Base-by-base conservation (phyloP, 2,797 vertebrate species). In the Ptychobarbus kaznakovi region DNA sequence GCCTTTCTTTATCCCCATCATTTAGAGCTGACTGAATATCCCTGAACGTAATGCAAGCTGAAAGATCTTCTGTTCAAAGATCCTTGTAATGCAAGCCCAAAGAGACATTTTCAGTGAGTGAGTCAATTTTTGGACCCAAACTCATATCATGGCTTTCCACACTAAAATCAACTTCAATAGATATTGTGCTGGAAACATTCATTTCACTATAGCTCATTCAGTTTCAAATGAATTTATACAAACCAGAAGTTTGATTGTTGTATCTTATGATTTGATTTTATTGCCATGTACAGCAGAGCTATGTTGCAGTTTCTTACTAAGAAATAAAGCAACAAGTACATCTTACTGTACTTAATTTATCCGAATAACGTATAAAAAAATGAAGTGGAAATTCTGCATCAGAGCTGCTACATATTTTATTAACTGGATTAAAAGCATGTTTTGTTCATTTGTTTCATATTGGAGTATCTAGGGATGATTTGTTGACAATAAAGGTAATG, bases 111-210 rank as follows among this genome's bases (percentile, higher is more conserved):
- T 78, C 18, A 83, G 46, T 38, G 44, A 66, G 28, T 25, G 13
- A 25, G 46, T 77, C 9, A 8, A 22, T 84, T 32, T 68, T 84
- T 84, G 13, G 7, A 53, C 4, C 28, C 18, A 46, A 63, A 84
- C 69, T 53, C 61, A 51, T 28, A 75, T 78, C n/a, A 61, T 35
- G 4, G 63, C 49, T 78, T 78, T 68, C 61, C 46, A 42, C 73
- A 28, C 20, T 51, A 65, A 10, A 53, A 56, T 83, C 38, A 61
- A 12, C 13, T 58, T 53, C 16, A 46, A 11, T 53, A 58, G 65
- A 78, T 56, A 44, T 61, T 79, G 25, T 63, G 12, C 58, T 63
- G 51, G 40, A 3, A 84, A 44, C 18, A 9, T 40, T 32, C 2
- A 6, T 61, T 56, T 56, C 12, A 42, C 8, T 32, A 61, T 32